phyloP scores from a whole-genome alignment of 1,140 invertebrate genomes.

The Scylla paramamosain region DNA sequence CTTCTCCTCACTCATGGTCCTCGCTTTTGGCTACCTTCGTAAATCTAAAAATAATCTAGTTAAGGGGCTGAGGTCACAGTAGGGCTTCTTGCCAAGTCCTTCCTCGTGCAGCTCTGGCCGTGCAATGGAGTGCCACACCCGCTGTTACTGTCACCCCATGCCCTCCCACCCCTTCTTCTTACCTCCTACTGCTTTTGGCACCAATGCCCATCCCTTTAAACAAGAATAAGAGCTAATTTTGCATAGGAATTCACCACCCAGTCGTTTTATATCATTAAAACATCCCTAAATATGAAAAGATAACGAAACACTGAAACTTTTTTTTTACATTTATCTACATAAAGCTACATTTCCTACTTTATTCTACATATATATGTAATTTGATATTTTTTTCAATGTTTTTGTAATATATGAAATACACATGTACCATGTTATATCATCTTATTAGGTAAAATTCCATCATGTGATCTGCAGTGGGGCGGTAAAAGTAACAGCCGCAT shows the following conservation, averaged over 20 bases:
- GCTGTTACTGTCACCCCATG: constrained; percentile 38
- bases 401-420: no score
- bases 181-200: not conserved
- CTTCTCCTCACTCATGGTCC: constrained; percentile 70
- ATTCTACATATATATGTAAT: no score
- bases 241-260: no score
- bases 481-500: constrained; percentile 30
- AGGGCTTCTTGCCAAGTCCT: constrained; percentile 69
- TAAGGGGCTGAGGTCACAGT: not conserved
- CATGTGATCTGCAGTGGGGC: not conserved
- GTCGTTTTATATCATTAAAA: no score
- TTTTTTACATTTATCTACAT: no score
- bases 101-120: not conserved
- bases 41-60: constrained; percentile 70
- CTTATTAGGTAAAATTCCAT: no score
- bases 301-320: no score
- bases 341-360: no score
- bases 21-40: not conserved
- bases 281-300: no score
- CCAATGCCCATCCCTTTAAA: not conserved
- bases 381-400: no score
- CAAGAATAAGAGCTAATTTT: not conserved
- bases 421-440: no score
- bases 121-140: constrained; percentile 52
- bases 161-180: not conserved